Evolutionary conservation across 1,140 invertebrate species (phyloP).

Genomic region (Cydia fagiglandana): DNA sequence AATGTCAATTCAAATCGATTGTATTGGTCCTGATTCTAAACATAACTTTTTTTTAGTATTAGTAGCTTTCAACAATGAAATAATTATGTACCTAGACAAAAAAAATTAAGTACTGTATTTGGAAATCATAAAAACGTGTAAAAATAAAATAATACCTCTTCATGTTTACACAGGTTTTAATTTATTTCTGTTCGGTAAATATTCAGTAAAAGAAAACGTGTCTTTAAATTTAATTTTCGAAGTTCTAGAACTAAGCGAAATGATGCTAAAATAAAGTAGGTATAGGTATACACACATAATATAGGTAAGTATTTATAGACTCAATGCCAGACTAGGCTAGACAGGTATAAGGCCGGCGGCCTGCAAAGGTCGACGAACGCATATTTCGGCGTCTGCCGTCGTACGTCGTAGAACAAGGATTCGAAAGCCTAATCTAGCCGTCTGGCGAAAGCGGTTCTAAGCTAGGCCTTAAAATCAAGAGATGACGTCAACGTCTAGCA

Average conservation of each 20-base stretch:
- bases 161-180: too few species aligned
- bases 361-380: constrained; percentile 23
- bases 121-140: too few species aligned
- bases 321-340: constrained; percentile 29
- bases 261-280: neutral
- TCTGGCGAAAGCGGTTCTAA: constrained; percentile 22
- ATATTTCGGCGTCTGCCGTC: constrained; percentile 22
- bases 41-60: too few species aligned
- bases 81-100: too few species aligned
- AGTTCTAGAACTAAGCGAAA: neutral
- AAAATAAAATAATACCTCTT: too few species aligned
- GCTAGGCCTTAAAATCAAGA: constrained; percentile 9
- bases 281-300: neutral
- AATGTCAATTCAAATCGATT: too few species aligned
- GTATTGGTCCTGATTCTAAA: too few species aligned
- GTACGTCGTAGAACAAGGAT: constrained; percentile 5
- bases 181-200: too few species aligned
- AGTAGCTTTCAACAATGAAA: too few species aligned
- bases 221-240: neutral
- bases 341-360: constrained; percentile 22
- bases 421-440: constrained; percentile 30
- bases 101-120: too few species aligned
- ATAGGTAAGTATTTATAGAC: neutral
- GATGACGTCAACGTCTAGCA: constrained; percentile 14
- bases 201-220: neutral